A percentile compares a stretch with the other conserved stretches of the same genome.
phyloP scores from a whole-genome alignment of 2,888 invertebrate species.

The Cataglyphis cursor region DNA sequence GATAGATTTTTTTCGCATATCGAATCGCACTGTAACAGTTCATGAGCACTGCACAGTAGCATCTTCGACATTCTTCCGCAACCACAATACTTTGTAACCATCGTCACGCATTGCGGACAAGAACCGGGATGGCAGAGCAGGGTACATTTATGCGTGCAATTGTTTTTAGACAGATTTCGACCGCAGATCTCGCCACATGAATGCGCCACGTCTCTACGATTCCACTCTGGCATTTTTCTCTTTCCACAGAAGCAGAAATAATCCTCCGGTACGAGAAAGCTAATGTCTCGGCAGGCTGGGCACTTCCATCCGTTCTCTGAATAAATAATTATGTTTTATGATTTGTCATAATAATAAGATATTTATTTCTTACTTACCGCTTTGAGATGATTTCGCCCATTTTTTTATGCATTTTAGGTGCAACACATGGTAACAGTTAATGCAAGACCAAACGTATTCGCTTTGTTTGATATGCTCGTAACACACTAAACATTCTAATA shows the following conservation, averaged over 20 bases:
- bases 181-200: constrained; percentile 96
- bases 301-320: constrained; percentile 95
- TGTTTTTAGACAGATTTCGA: constrained; percentile 86
- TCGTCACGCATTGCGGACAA: constrained; percentile 95
- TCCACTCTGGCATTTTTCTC: constrained; percentile 91
- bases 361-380: constrained; percentile 53
- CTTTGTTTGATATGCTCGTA: constrained; percentile 94
- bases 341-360: constrained; percentile 16
- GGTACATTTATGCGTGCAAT: constrained; percentile 88
- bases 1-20: constrained; percentile 92
- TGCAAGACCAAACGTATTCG: constrained; percentile 96
- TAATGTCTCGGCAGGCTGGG: constrained; percentile 97
- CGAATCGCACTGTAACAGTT: constrained; percentile 91
- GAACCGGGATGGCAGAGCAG: constrained; percentile 95
- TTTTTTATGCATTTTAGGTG: constrained; percentile 96
- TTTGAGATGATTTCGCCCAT: constrained; percentile 95
- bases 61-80: constrained; percentile 92
- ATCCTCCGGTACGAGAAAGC: constrained; percentile 91
- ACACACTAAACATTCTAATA: constrained; percentile 97
- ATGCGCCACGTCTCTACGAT: constrained; percentile 94
- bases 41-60: constrained; percentile 92
- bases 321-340: not conserved
- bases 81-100: constrained; percentile 91
- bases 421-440: constrained; percentile 96
- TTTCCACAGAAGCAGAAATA: constrained; percentile 98